Percentiles rank a stretch among this genome's conserved stretches.
These are phyloP conservation scores for Stenchaetothrips biformis DNA, from an alignment of 2,888 invertebrate species.

Conservation along the genomic window DNA sequence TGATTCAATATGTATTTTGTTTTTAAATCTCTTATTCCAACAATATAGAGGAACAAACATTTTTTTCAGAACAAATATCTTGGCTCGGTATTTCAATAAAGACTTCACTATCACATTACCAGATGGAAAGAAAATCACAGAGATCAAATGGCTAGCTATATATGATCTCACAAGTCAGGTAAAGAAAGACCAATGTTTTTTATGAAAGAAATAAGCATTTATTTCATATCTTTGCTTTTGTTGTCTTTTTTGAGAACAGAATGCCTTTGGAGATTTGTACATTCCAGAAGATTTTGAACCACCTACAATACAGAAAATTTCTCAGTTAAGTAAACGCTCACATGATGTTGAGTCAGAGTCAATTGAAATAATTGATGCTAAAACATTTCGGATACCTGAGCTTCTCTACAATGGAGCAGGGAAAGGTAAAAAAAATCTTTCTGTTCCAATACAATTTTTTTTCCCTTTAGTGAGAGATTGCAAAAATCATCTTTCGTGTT, in stretches of 20 bases:
- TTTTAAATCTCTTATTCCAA: not conserved
- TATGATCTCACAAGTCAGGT: constrained; percentile 78
- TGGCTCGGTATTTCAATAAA: constrained; percentile 79
- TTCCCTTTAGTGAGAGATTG: not conserved
- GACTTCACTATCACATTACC: constrained; percentile 77
- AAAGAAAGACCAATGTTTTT: not conserved
- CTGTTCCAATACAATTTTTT: not conserved
- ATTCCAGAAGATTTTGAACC: constrained; percentile 88
- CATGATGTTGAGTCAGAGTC: constrained; percentile 66
- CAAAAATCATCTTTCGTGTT: not conserved
- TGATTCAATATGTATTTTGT: constrained; percentile 32
- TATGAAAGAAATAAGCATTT: constrained; percentile 25
- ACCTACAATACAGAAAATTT: constrained; percentile 63
- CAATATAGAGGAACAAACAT: constrained; percentile 16
- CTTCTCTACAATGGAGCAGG: constrained; percentile 74
- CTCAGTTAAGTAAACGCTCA: constrained; percentile 56
- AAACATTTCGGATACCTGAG: constrained; percentile 68
- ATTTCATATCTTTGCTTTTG: constrained; percentile 22
- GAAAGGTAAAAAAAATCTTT: constrained; percentile 43
- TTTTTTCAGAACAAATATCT: constrained; percentile 68
- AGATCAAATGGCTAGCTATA: constrained; percentile 83
- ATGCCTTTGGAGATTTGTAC: constrained; percentile 83
- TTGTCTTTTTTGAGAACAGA: constrained; percentile 45
- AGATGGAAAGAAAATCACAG: constrained; percentile 78
- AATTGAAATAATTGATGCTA: constrained; percentile 73